Base-by-base conservation (phyloP, 2,888 invertebrate genomes). In the Oscheius sp. region DNA sequence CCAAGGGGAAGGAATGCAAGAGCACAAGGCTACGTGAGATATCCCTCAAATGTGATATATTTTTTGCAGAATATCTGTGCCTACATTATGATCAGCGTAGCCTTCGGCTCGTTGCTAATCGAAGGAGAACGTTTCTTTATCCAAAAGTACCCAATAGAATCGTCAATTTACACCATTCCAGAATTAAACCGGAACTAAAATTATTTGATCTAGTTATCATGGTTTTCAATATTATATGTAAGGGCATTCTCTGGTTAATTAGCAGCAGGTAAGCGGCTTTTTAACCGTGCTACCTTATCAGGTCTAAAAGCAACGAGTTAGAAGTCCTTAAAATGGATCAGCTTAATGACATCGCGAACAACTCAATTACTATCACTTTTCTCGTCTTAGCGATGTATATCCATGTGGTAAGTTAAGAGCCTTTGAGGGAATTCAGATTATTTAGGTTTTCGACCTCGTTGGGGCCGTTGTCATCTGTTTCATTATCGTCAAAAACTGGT, bases 271-370 rank as follows among this genome's bases (percentile, higher is more conserved):
- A 28, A 64, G n/a, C n/a, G n/a, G 50, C n/a, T 24, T 41, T n/a
- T 41, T 41, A 56, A 57, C 66, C 30, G 30, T 3, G 22, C 32
- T 14, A 32, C 12, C 17, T 8, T 57, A n/a, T 47, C 26, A 51
- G 30, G 20, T 64, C 30, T 12, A 38, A 41, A 41, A 64, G 28
- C 9, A 64, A 68, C n/a, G 70, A 74, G 49, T 69, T 76, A 1
- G 24, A 67, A 17, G 74, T 76, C 9, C 61, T 76, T 8, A 68
- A 68, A 71, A 68, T 69, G 45, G 76, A 76, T 30, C 76, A 77
- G 62, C 45, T 57, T 2, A 73, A 71, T 2, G 76, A 77, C 51
- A 68, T 77, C 24, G 6, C 44, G 17, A 59, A 41, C 20, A 59
- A 59, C 26, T 36, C 62, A 1, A 65, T 74, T n/a, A 73, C 77